Evolutionary conservation across 2,888 invertebrate species (phyloP).

Genomic region (Pristionchus japonicus): DNA sequence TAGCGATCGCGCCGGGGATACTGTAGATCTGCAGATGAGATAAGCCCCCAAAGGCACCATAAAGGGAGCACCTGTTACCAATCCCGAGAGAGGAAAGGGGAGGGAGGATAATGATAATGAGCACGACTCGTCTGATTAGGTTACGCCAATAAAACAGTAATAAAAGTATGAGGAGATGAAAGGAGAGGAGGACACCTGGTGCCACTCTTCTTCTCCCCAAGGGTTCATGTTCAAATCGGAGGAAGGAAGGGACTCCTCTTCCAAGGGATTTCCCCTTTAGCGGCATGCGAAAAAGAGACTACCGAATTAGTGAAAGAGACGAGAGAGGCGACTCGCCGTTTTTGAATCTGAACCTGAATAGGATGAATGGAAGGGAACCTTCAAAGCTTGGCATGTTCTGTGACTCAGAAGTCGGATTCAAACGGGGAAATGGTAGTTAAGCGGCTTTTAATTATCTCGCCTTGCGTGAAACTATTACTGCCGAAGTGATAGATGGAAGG

Average conservation of each 20-base stretch:
- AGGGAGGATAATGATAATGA: background rate
- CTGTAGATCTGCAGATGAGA: constrained; percentile 3
- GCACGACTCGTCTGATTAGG: constrained; percentile 18
- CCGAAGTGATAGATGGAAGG: background rate
- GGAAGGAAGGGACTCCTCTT: background rate
- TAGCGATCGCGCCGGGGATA: background rate
- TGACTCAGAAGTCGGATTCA: background rate
- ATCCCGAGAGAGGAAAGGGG: background rate
- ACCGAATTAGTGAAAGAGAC: constrained; percentile 32
- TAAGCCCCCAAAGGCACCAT: constrained; percentile 24
- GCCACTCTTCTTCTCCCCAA: constrained; percentile 7
- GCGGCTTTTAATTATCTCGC: background rate
- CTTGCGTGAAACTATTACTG: background rate
- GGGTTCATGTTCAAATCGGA: constrained; percentile 19
- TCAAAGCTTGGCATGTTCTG: background rate
- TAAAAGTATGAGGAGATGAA: constrained; percentile 3
- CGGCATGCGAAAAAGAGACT: constrained; percentile 39
- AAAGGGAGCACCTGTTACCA: constrained; percentile 27
- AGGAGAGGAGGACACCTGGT: background rate
- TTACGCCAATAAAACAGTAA: constrained; percentile 12
- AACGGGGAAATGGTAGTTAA: background rate
- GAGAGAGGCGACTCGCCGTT: background rate
- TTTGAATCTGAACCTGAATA: constrained; percentile 17
- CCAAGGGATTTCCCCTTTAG: constrained; percentile 9
- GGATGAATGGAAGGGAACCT: background rate